Percentiles rank a stretch among this genome's conserved stretches.
Conservation (phyloP, 2,797 vertebrate genomes). For the Rhabdophis nuchalis region DNA sequence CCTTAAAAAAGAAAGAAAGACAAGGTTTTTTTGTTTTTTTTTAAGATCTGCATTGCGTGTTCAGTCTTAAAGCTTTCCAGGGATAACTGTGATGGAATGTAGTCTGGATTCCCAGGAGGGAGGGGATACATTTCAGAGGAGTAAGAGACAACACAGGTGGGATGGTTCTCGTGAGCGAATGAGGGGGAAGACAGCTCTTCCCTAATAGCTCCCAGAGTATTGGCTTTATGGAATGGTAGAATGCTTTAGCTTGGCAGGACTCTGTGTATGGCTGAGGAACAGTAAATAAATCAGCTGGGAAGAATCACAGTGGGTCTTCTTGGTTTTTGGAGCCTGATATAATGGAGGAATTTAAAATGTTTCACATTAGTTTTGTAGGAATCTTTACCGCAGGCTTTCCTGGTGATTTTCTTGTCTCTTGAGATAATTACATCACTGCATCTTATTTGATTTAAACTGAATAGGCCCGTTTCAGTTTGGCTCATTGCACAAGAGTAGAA, state of each 20-base stretch:
- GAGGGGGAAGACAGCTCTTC: too few relatives aligned
- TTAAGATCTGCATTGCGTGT: too few relatives aligned
- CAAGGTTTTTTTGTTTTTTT: neutral
- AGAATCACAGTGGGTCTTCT: neutral
- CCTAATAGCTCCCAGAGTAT: too few relatives aligned
- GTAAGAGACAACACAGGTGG: too few relatives aligned
- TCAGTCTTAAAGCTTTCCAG: neutral
- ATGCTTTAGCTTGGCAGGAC: neutral
- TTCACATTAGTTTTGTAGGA: neutral
- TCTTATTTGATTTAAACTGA: constrained; percentile 27
- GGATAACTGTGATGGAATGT: too few relatives aligned
- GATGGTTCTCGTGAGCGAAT: too few relatives aligned
- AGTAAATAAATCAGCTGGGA: neutral
- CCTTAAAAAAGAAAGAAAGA: neutral
- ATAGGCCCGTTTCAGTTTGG: constrained; percentile 41
- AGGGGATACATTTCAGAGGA: too few relatives aligned
- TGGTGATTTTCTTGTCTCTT: constrained; percentile 29
- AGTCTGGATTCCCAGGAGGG: too few relatives aligned
- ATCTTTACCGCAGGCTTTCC: fast-evolving
- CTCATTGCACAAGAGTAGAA: constrained; percentile 14
- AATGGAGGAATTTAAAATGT: neutral
- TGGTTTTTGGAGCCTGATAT: neutral
- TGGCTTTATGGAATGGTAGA: neutral
- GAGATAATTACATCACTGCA: neutral
- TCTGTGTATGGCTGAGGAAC: neutral